phyloP scores from a whole-genome alignment of 1,140 invertebrate genomes.

The Anthonomus grandis region DNA sequence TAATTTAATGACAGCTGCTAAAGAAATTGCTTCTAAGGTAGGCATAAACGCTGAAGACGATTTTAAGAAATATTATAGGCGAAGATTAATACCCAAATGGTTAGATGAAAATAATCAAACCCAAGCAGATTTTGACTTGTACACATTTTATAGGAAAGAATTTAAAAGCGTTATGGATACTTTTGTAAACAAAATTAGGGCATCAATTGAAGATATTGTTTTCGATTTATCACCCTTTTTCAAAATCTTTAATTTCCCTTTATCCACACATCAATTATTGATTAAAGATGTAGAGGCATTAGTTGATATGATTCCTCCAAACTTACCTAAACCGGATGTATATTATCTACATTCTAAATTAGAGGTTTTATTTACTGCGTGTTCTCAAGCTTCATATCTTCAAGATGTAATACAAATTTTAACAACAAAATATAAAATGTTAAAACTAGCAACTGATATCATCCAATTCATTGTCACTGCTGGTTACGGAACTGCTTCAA shows the following conservation, averaged over 20 bases:
- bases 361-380: not conserved
- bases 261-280: not conserved
- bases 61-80: too few species aligned
- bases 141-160: not conserved
- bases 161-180: not conserved
- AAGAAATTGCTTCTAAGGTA: too few species aligned
- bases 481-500: constrained; percentile 1
- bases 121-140: not conserved
- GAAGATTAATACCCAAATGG: not conserved
- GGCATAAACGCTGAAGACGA: too few species aligned
- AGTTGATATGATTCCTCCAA: not conserved
- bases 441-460: not conserved
- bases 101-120: not conserved
- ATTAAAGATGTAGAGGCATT: not conserved
- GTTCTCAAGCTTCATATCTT: not conserved
- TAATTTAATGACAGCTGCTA: too few species aligned
- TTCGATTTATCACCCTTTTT: not conserved
- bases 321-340: not conserved
- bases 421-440: not conserved
- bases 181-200: not conserved
- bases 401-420: not conserved
- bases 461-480: not conserved
- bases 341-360: not conserved
- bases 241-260: not conserved
- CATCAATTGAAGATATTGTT: not conserved